phyloP scores from a whole-genome alignment of 2,888 invertebrate species.

The Dasypogon diadema region DNA sequence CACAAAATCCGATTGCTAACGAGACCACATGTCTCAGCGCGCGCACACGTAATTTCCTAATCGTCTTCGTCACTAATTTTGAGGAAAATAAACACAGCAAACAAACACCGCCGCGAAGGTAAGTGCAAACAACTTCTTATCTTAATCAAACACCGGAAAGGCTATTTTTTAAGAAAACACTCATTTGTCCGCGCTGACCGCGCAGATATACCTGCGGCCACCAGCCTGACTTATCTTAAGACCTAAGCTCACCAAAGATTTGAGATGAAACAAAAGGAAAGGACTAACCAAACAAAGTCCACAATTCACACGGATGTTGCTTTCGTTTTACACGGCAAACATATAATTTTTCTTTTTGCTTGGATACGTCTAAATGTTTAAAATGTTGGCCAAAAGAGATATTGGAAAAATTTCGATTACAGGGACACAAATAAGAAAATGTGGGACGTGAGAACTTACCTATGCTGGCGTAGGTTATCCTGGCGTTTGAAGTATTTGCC shows the following conservation, averaged over 20 bases:
- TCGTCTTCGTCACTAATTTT: constrained; percentile 44
- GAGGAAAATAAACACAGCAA: constrained; percentile 32
- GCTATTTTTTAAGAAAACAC: constrained; percentile 23
- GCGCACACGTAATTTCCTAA: constrained; percentile 21
- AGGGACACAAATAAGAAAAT: constrained; percentile 11
- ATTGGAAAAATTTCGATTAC: constrained; percentile 17
- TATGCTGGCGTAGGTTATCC: constrained; percentile 95
- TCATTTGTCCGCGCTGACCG: background rate
- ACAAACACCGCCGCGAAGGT: constrained; percentile 22
- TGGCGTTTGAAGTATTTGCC: constrained; percentile 98
- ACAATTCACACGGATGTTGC: constrained; percentile 43
- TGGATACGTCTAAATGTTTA: constrained; percentile 3
- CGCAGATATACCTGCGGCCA: background rate
- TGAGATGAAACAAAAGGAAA: constrained; percentile 27
- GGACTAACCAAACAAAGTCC: constrained; percentile 42
- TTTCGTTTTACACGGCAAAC: constrained; percentile 24
- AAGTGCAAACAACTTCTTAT: constrained; percentile 43
- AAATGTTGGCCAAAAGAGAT: constrained; percentile 14
- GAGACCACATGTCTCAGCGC: constrained; percentile 13
- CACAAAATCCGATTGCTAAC: constrained; percentile 1
- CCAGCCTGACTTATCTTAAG: too few relatives aligned
- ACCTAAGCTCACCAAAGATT: background rate
- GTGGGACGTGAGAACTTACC: constrained; percentile 72
- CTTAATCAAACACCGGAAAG: constrained; percentile 53
- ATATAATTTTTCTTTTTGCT: constrained; percentile 43